Evolutionary conservation across 2,888 invertebrate genomes (phyloP), one percentile per base, ranked within the genome.

Genomic region (Thereva nobilitata): DNA sequence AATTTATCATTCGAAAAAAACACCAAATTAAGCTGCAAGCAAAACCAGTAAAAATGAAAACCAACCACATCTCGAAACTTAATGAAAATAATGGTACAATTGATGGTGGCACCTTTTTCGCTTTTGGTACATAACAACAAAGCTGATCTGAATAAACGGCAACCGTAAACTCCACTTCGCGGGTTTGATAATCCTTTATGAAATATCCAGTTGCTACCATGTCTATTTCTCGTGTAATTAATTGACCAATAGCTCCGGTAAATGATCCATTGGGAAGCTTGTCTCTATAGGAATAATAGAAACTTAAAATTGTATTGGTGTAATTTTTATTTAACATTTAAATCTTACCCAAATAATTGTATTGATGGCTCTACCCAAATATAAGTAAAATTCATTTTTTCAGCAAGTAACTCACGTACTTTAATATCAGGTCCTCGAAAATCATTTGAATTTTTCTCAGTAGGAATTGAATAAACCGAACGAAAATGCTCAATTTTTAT

Each of bases 41-140:
- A 1, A 76, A 69, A 2, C 75, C 78, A 10, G 76, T 75, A 4
- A 75, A 66, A 2, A 79, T 59, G 55, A 80, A 78, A 38, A 76
- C 73, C 2, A 78, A 57, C 82, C 82, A 82, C 68, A 82, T 76
- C 65, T 75, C 73, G 5, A 64, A 45, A 8, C 75, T 72, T 1
- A 82, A 77, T 5, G 77, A 78, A 66, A 78, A 78, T 2, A 81
- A 72, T 0, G 81, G 80, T 1, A 81, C 70, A 50, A 80, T 76
- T 7, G 80, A 80, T 68, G 77, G 76, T 1, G 82, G 82, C 65
- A 81, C 76, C 2, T 76, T 73, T 61, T 77, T 75, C 0, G 82
- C 79, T 74, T 81, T 81, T 52, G 76, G 75, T 4, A 82, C 80
- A 56, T 77, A 75, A 41, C 81, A 76, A 47, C 82, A 83, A 5